Percentiles rank a stretch among this genome's conserved stretches.
phyloP scores from a whole-genome alignment of 2,888 invertebrate species.

The Hirudinaria manillensis region DNA sequence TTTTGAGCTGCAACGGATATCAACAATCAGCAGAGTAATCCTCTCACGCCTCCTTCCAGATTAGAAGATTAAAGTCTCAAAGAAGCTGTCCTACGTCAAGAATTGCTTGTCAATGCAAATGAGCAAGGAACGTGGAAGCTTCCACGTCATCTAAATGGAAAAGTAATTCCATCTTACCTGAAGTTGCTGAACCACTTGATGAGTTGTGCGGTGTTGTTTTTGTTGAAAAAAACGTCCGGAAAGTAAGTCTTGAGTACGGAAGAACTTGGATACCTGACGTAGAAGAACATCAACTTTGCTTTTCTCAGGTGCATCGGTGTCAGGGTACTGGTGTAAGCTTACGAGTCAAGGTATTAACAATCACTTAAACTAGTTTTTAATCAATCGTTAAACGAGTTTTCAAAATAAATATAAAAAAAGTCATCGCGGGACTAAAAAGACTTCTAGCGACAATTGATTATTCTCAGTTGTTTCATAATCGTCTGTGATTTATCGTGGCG shows the following conservation, averaged over 20 bases:
- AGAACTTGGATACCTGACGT: constrained; percentile 94
- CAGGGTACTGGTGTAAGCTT: constrained; percentile 63
- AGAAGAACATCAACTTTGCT: constrained; percentile 99
- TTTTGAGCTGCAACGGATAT: constrained; percentile 1
- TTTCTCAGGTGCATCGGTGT: constrained; percentile 99
- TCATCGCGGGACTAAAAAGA: background rate
- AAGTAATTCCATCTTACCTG: constrained; percentile 67
- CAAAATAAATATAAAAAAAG: background rate
- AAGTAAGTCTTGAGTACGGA: constrained; percentile 99
- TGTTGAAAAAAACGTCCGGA: constrained; percentile 99
- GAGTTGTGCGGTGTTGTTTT: constrained; percentile 99
- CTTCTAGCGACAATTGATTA: background rate
- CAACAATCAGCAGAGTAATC: constrained; percentile 3
- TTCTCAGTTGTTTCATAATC: background rate
- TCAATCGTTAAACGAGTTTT: background rate
- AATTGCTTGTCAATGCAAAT: constrained; percentile 16
- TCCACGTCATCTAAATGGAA: background rate
- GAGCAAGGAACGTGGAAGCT: background rate
- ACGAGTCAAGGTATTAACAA: constrained; percentile 26
- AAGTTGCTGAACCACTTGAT: constrained; percentile 99
- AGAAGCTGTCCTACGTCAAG: constrained; percentile 8
- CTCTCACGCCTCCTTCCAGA: background rate
- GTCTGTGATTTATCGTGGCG: constrained; percentile 3
- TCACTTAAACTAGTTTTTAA: background rate
- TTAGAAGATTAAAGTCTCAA: constrained; percentile 16